Evolutionary conservation across 2,797 vertebrate genomes (phyloP).

Genomic region (Bradypus variegatus): DNA sequence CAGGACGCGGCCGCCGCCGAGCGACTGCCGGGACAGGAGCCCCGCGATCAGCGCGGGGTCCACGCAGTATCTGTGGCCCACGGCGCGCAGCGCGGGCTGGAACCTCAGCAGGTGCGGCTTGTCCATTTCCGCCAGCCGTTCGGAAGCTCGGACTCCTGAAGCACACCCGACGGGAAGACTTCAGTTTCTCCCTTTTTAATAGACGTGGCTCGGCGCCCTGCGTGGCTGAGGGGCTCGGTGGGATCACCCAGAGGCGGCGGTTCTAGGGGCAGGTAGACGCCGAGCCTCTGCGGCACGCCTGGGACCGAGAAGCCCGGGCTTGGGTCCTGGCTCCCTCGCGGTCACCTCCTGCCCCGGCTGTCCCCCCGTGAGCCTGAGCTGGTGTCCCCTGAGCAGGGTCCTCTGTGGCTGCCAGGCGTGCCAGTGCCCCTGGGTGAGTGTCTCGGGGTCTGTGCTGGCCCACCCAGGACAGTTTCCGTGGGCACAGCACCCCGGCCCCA

Average conservation of each 20-base stretch:
- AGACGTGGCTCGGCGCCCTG: background rate
- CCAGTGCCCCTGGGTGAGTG: too few relatives aligned
- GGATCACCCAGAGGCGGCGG: background rate
- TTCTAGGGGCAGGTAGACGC: background rate
- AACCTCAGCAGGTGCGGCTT: slow-evolving; percentile 56
- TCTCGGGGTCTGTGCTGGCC: background rate
- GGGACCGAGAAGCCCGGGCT: background rate
- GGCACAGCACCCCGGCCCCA: background rate
- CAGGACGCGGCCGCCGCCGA: slow-evolving; percentile 44
- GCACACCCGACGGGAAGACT: background rate
- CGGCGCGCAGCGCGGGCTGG: background rate
- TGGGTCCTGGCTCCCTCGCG: background rate
- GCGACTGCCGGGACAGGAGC: slow-evolving; percentile 66
- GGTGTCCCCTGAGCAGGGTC: background rate
- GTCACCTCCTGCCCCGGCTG: background rate
- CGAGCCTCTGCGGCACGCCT: background rate
- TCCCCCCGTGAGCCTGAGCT: background rate
- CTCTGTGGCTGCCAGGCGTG: background rate
- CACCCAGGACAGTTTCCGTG: background rate
- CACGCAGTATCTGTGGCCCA: slow-evolving; percentile 51
- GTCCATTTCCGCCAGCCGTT: slow-evolving; percentile 64
- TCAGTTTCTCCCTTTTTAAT: too few relatives aligned
- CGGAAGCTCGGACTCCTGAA: slow-evolving; percentile 62
- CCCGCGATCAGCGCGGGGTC: slow-evolving; percentile 65
- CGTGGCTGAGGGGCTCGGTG: background rate